Evolutionary conservation across 2,888 invertebrate genomes (phyloP).

Genomic region (Latrodectus hesperus): DNA sequence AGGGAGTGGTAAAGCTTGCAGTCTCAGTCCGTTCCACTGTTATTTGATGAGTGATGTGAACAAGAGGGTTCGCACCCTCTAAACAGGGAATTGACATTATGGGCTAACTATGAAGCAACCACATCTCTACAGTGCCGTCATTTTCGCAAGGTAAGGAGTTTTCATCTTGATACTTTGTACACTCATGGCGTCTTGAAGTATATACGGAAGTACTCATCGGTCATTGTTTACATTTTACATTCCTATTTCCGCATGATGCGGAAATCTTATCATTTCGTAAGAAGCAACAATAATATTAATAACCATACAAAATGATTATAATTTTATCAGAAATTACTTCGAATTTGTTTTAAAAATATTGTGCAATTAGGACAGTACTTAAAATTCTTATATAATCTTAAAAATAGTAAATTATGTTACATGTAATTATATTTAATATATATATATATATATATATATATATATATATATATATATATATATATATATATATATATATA

Average conservation of each 20-base stretch:
- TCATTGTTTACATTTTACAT: background rate
- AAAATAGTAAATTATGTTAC: no score
- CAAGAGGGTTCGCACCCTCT: conserved; percentile 41
- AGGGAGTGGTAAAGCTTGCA: conserved; percentile 61
- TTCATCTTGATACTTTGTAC: background rate
- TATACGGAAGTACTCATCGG: background rate
- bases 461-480: no score
- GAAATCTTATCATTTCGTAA: background rate
- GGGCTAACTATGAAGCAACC: conserved; percentile 45
- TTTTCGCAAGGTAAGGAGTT: conserved; percentile 35
- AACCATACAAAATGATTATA: no score
- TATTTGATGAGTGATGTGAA: conserved; percentile 66
- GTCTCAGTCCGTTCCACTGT: conserved; percentile 25
- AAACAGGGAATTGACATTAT: conserved; percentile 40
- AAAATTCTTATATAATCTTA: no score
- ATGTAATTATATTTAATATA: no score
- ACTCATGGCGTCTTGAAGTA: background rate
- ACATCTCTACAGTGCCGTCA: conserved; percentile 15
- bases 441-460: no score
- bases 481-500: no score
- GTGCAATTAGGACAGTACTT: no score
- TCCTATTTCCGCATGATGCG: background rate
- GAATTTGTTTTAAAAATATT: no score
- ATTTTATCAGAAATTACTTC: no score
- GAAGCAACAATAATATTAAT: background rate